These are phyloP conservation scores for Larimichthys polyactis DNA, from an alignment of 2,113 vertebrate species.

Conservation along the genomic window DNA sequence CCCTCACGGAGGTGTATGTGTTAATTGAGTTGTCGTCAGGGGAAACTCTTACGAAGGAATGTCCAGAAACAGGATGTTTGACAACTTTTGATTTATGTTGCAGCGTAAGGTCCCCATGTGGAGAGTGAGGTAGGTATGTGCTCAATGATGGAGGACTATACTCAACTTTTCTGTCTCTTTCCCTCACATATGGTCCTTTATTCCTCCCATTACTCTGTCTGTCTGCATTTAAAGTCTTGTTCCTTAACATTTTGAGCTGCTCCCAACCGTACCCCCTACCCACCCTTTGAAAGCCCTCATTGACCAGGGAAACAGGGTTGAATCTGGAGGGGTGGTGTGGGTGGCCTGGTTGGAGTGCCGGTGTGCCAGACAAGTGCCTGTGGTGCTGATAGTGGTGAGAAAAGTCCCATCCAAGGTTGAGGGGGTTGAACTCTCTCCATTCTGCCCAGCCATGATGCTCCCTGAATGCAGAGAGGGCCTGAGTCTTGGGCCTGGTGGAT, in stretches of 20 bases:
- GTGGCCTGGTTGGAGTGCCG: constrained; percentile 31
- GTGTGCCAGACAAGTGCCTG: constrained; percentile 20
- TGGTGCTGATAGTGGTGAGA: constrained; percentile 52
- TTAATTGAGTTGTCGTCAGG: constrained; percentile 10
- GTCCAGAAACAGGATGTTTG: constrained; percentile 26
- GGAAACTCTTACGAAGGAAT: constrained; percentile 24
- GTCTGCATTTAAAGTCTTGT: constrained; percentile 21
- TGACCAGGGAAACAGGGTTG: constrained; percentile 24
- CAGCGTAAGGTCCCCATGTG: not conserved
- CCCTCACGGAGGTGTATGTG: constrained; percentile 20
- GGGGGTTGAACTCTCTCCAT: constrained; percentile 53
- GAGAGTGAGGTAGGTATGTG: constrained; percentile 38
- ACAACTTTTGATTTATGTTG: constrained; percentile 19
- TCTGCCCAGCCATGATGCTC: constrained; percentile 63
- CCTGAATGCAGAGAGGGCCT: constrained; percentile 59
- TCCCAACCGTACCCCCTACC: constrained; percentile 47
- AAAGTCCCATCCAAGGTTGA: constrained; percentile 58
- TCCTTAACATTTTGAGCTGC: constrained; percentile 44
- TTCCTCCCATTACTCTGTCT: constrained; percentile 41
- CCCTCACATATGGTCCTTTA: constrained; percentile 50
- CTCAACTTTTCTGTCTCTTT: constrained; percentile 49
- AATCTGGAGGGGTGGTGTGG: constrained; percentile 41
- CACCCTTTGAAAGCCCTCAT: constrained; percentile 39
- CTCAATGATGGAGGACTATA: constrained; percentile 19
- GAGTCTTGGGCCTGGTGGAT: constrained; percentile 58